Evolutionary conservation across 2,797 vertebrate genomes (phyloP).

Genomic region (Sorex maritimensis): DNA sequence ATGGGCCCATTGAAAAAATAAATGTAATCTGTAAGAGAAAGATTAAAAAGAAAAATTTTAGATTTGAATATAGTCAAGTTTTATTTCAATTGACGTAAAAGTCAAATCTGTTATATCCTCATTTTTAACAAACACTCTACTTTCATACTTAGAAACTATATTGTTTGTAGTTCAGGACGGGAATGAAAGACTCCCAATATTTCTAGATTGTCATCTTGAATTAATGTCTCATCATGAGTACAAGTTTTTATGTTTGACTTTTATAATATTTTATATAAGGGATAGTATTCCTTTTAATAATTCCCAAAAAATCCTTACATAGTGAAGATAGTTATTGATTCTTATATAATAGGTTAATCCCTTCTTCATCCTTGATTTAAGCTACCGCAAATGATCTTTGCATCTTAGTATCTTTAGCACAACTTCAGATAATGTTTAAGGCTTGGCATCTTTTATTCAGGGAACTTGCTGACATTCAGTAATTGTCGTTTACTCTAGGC

Average conservation of each 20-base stretch:
- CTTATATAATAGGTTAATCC: slow-evolving; percentile 5
- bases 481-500: slow-evolving; percentile 38
- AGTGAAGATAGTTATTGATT: background rate
- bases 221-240: background rate
- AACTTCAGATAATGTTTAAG: slow-evolving; percentile 7
- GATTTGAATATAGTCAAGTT: background rate
- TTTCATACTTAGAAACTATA: background rate
- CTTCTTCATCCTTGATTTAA: background rate
- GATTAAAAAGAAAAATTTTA: slow-evolving; percentile 48
- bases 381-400: background rate
- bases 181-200: background rate
- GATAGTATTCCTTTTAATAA: slow-evolving; percentile 25
- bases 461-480: slow-evolving; percentile 37
- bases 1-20: slow-evolving; percentile 95
- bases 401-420: background rate
- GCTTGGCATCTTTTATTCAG: background rate
- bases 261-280: background rate
- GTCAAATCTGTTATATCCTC: background rate
- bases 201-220: slow-evolving; percentile 27
- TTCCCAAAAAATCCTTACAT: slow-evolving; percentile 53
- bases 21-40: slow-evolving; percentile 92
- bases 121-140: background rate
- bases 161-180: background rate
- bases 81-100: slow-evolving; percentile 1
- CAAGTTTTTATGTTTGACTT: background rate